phyloP scores from a whole-genome alignment of 1,140 invertebrate genomes.

The Drosophila elegans region DNA sequence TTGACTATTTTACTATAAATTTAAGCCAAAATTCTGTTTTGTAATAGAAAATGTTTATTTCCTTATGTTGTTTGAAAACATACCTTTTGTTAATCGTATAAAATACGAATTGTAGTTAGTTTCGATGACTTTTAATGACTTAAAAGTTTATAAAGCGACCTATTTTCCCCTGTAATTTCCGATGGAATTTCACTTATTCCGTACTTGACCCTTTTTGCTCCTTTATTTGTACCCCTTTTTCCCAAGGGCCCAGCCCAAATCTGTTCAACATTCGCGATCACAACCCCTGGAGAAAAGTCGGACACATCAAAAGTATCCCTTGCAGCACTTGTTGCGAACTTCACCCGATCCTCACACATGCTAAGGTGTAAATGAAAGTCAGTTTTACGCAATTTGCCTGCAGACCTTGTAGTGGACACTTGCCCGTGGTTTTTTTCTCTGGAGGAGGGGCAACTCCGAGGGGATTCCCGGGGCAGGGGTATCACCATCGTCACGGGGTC shows the following conservation, averaged over 20 bases:
- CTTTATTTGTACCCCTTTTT: background rate
- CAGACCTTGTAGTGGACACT: conserved; percentile 36
- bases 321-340: conserved; percentile 46
- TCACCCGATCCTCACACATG: background rate
- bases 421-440: conserved; percentile 18
- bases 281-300: conserved; percentile 38
- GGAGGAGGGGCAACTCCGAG: background rate
- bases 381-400: conserved; percentile 67
- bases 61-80: no score
- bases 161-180: conserved; percentile 1
- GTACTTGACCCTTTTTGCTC: background rate
- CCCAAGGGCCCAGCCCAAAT: background rate
- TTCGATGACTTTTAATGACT: background rate
- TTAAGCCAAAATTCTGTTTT: no score
- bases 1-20: no score
- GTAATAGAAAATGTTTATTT: no score
- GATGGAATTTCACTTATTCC: conserved; percentile 5
- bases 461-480: background rate
- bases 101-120: background rate
- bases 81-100: no score
- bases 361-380: conserved; percentile 75
- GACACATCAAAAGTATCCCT: conserved; percentile 62
- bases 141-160: background rate
- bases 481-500: conserved; percentile 37
- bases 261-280: conserved; percentile 8